Conservation (phyloP, 2,888 invertebrate genomes). For the Drosophila acutilabella region DNA sequence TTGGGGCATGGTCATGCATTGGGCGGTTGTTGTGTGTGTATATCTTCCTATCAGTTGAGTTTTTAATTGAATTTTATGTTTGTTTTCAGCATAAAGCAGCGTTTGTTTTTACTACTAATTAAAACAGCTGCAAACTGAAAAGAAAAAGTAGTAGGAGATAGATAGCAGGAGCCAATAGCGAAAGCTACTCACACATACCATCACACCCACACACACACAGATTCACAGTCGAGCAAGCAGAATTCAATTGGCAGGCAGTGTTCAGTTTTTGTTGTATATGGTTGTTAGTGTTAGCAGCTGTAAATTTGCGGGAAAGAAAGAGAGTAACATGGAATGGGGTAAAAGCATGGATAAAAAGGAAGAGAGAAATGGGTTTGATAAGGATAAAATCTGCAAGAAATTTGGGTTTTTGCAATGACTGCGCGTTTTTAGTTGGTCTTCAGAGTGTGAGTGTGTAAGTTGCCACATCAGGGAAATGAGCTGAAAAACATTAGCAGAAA, state of each 20-base stretch:
- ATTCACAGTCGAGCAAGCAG: not conserved
- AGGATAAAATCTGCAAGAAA: slow-evolving; percentile 21
- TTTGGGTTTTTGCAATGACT: slow-evolving; percentile 17
- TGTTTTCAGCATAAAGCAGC: slow-evolving; percentile 1
- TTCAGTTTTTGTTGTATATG: slow-evolving; percentile 11
- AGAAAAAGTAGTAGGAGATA: not conserved
- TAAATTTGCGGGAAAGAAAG: not conserved
- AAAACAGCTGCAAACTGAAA: not conserved
- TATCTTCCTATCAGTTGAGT: slow-evolving; percentile 14
- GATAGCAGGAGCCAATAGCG: not conserved
- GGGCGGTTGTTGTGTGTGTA: slow-evolving; percentile 1
- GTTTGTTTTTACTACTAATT: not conserved
- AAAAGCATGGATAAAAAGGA: too few species aligned
- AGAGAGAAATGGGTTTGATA: slow-evolving; percentile 4
- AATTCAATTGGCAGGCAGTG: slow-evolving; percentile 17
- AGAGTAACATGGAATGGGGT: not conserved
- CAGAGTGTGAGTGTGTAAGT: slow-evolving; percentile 16
- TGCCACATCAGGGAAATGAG: slow-evolving; percentile 51
- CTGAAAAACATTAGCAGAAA: slow-evolving; percentile 21
- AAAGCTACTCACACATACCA: not conserved
- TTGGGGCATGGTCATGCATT: slow-evolving; percentile 5
- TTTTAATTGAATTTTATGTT: slow-evolving; percentile 5
- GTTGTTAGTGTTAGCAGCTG: slow-evolving; percentile 27
- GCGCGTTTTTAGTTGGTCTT: slow-evolving; percentile 8
- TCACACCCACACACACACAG: slow-evolving; percentile 3